These are phyloP conservation scores for Ephialtes manifestator DNA, from an alignment of 2,888 invertebrate species.

Conservation along the genomic window DNA sequence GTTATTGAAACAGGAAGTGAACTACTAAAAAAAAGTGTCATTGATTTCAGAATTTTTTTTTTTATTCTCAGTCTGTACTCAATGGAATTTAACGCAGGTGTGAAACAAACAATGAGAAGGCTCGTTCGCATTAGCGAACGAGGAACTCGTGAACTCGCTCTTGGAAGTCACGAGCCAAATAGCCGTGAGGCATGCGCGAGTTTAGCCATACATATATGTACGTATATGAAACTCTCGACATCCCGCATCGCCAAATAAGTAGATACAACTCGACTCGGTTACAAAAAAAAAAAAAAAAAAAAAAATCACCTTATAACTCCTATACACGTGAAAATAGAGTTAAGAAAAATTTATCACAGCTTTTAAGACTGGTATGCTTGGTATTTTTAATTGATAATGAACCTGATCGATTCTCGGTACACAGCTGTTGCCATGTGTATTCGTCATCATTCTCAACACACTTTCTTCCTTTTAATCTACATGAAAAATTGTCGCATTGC, in stretches of 20 bases:
- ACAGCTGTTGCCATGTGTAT: slow-evolving; percentile 51
- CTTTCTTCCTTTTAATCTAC: neutral
- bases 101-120: slow-evolving; percentile 27
- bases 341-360: slow-evolving; percentile 17
- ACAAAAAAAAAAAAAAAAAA: neutral
- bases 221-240: slow-evolving; percentile 9
- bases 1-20: neutral
- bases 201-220: slow-evolving; percentile 2
- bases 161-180: slow-evolving; percentile 10
- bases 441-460: slow-evolving; percentile 33
- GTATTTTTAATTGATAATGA: slow-evolving; percentile 36
- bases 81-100: slow-evolving; percentile 18
- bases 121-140: slow-evolving; percentile 1
- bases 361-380: slow-evolving; percentile 12
- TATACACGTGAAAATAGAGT: neutral
- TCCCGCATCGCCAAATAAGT: slow-evolving; percentile 52
- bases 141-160: slow-evolving; percentile 20
- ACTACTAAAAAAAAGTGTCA: neutral
- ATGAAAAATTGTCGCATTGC: neutral
- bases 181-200: neutral
- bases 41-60: neutral
- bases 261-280: slow-evolving; percentile 9
- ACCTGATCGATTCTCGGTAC: slow-evolving; percentile 49
- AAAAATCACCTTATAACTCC: neutral
- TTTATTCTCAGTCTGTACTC: neutral